Conservation (phyloP, 2,113 vertebrate genomes). For the Arvicanthis niloticus region DNA sequence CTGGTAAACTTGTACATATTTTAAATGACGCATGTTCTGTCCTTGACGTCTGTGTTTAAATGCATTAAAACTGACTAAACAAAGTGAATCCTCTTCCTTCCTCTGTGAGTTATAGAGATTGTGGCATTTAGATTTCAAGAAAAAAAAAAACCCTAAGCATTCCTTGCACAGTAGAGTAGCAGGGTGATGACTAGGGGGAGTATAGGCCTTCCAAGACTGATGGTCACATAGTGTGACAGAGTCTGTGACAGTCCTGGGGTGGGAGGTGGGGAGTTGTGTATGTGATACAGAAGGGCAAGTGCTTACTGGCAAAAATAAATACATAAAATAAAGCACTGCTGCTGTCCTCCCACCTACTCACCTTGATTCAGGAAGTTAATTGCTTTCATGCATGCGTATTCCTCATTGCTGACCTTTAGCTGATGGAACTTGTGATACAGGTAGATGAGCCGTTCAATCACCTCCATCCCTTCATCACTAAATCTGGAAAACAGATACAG, state of each 20-base stretch:
- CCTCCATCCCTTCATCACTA: conserved; percentile 99
- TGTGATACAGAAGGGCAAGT: not conserved
- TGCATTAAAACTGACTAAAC: conserved; percentile 81
- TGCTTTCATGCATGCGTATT: conserved; percentile 99
- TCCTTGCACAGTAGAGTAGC: not conserved
- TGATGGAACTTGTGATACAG: conserved; percentile 98
- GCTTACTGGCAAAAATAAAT: not conserved
- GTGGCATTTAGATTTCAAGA: conserved; percentile 66
- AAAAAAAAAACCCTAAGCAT: conserved; percentile 3
- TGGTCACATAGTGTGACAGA: not conserved
- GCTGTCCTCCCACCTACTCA: conserved; percentile 73
- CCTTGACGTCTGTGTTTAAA: conserved; percentile 80
- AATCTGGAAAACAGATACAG: conserved; percentile 86
- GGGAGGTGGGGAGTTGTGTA: not conserved
- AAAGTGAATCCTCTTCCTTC: conserved; percentile 76
- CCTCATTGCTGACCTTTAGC: conserved; percentile 98
- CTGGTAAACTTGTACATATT: conserved; percentile 57
- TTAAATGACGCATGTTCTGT: conserved; percentile 80
- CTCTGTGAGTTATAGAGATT: conserved; percentile 77
- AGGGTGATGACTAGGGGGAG: not conserved
- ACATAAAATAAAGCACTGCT: not conserved
- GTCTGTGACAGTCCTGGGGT: not conserved
- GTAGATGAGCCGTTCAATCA: conserved; percentile 98
- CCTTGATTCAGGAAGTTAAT: conserved; percentile 99
- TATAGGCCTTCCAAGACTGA: not conserved